Percentiles rank a stretch among this genome's conserved stretches.
Evolutionary conservation across 2,888 invertebrate species (phyloP).

Genomic region (Crocallis elinguaria): DNA sequence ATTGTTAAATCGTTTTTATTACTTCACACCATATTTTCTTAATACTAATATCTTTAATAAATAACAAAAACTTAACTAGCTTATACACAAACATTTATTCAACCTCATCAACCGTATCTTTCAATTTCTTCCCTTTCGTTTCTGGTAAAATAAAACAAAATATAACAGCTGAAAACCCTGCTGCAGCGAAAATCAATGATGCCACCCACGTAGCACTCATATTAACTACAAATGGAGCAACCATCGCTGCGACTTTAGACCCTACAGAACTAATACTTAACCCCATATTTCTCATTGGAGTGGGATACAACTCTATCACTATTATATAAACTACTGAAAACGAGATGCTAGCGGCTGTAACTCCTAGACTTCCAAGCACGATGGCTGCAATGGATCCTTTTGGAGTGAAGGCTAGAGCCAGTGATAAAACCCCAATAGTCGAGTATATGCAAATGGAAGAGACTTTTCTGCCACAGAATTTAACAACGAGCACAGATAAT

Average conservation of each 20-base stretch:
- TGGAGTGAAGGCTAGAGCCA: slow-evolving; percentile 46
- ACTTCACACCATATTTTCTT: too few relatives aligned
- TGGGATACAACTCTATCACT: slow-evolving; percentile 62
- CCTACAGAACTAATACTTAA: slow-evolving; percentile 53
- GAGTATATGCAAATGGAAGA: slow-evolving; percentile 40
- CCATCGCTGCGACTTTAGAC: slow-evolving; percentile 57
- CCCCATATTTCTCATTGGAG: slow-evolving; percentile 62
- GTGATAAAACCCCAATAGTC: slow-evolving; percentile 46
- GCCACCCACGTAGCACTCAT: slow-evolving; percentile 56
- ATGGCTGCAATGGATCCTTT: slow-evolving; percentile 46
- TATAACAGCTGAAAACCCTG: slow-evolving; percentile 53
- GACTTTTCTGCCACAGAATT: slow-evolving; percentile 48
- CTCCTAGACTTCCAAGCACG: slow-evolving; percentile 47
- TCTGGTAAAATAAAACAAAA: slow-evolving; percentile 58
- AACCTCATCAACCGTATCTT: slow-evolving; percentile 51
- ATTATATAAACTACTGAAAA: slow-evolving; percentile 53
- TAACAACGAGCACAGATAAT: slow-evolving; percentile 48
- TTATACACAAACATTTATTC: not conserved
- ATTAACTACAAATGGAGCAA: slow-evolving; percentile 60
- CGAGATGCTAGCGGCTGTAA: slow-evolving; percentile 36
- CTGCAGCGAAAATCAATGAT: slow-evolving; percentile 52
- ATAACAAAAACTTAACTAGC: too few relatives aligned
- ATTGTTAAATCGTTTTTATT: too few relatives aligned
- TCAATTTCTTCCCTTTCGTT: slow-evolving; percentile 59
- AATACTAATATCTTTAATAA: too few relatives aligned